Evolutionary conservation across 1,140 invertebrate genomes (phyloP), one percentile per base, ranked within the genome.

Genomic region (Nephila pilipes): DNA sequence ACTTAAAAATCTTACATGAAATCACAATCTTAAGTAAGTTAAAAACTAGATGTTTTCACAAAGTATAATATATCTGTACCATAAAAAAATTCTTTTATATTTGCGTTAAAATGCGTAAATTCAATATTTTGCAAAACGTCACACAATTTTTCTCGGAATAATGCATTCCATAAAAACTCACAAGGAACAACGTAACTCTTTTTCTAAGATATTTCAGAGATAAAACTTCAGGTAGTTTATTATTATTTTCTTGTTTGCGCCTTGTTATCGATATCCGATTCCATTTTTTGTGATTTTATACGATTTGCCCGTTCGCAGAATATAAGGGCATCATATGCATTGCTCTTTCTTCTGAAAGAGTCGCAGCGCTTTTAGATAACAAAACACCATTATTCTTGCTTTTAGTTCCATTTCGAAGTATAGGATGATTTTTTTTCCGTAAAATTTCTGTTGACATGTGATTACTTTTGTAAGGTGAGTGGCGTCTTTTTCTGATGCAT

Each of bases 261-360:
- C 38, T 81, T 81, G 80, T 54, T 81, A 81, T 81, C 46, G 80
- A 81, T 81, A 81, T 54, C 46, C 80, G 22, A 81, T 81, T n/a
- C 46, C n/a, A n/a, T 38, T 81, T 81, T 8, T 81, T 46, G 20
- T 81, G 80, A 81, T 81, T 81, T 54, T 38, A 46, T 46, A 81
- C 80, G 22, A n/a, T 75, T 75, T 75, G 25, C 46, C 16, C 12
- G 69, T 32, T 75, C 29, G 32, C 69, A 18, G 10, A 32, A 18
- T 20, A 20, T 18, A 32, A 10, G 46, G 46, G 29, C 16, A 75
- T 18, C 29, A 32, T 6, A 32, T 32, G 32, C 14, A 75, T 36
- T 75, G 29, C 16, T 36, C 29, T 69, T 75, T 75, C 29, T 20
- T 36, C 29, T 3, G 29, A 18, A 32, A 75, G 20, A 18, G 29